Conservation (phyloP, 1,140 invertebrate genomes). For the Agrypnia vestita region DNA sequence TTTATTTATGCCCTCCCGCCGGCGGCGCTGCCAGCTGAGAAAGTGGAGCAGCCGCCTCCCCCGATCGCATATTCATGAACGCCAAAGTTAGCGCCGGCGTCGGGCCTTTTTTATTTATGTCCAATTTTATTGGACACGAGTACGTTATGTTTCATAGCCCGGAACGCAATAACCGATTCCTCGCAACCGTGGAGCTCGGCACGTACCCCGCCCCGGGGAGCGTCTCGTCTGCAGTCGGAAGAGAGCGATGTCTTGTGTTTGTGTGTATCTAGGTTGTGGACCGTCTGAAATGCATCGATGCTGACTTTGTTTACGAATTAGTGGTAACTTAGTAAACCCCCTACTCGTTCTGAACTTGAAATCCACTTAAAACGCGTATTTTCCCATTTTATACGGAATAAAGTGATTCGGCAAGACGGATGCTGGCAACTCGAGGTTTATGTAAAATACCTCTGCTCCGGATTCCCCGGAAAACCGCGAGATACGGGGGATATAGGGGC, state of each 20-base stretch:
- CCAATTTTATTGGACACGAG: conserved; percentile 48
- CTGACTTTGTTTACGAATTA: no score
- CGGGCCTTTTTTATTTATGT: conserved; percentile 51
- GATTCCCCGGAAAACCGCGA: background rate
- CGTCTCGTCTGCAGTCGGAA: no score
- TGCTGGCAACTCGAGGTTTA: conserved; percentile 1
- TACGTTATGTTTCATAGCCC: conserved; percentile 50
- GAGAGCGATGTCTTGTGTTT: no score
- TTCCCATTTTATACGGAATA: no score
- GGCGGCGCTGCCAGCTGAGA: background rate
- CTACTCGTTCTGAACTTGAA: no score
- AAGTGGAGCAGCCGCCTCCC: conserved; percentile 14
- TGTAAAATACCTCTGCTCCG: background rate
- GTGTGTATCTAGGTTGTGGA: no score
- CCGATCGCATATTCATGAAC: conserved; percentile 48
- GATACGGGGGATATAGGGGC: background rate
- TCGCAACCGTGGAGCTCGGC: background rate
- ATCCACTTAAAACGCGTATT: no score
- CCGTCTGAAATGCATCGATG: no score
- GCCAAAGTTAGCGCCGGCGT: conserved; percentile 21
- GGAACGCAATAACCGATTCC: conserved; percentile 45
- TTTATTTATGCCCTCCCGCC: background rate
- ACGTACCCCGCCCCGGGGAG: background rate
- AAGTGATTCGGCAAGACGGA: background rate
- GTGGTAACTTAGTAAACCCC: no score